Evolutionary conservation across 2,797 vertebrate species (phyloP).

Genomic region (Selene dorsalis): DNA sequence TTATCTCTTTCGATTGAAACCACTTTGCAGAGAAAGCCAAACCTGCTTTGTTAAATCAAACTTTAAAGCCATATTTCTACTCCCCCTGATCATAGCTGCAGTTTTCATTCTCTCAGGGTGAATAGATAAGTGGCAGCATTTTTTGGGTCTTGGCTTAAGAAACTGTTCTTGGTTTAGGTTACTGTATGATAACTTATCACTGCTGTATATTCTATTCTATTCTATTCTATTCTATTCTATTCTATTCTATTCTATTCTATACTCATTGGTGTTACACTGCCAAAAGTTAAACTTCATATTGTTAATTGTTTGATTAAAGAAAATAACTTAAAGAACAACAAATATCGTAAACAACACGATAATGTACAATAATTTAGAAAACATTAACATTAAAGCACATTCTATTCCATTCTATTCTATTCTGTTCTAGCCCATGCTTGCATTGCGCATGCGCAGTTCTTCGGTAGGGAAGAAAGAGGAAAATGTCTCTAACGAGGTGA

Average conservation of each 20-base stretch:
- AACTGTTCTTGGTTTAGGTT: not conserved
- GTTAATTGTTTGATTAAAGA: not conserved
- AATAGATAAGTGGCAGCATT: not conserved
- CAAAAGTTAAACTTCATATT: too few relatives aligned
- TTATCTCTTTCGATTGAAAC: not conserved
- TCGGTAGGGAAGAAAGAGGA: slow-evolving; percentile 63
- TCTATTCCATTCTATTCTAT: not conserved
- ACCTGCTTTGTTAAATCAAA: not conserved
- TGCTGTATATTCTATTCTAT: not conserved
- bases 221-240: not conserved
- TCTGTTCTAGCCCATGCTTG: fast-evolving
- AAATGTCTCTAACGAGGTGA: slow-evolving; percentile 84
- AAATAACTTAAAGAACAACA: not conserved
- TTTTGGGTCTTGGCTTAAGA: not conserved
- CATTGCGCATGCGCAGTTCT: slow-evolving; percentile 68
- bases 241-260: not conserved
- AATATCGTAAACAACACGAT: not conserved
- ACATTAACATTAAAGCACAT: too few relatives aligned
- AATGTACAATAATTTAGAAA: not conserved
- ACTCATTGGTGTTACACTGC: not conserved
- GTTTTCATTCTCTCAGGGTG: not conserved
- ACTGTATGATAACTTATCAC: too few relatives aligned
- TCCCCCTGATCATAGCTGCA: not conserved
- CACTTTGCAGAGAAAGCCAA: not conserved
- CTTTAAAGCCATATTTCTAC: not conserved